These are phyloP conservation scores for Acropora yongei DNA, from an alignment of 64 coral and sea anemone genomes.

Conservation along the genomic window DNA sequence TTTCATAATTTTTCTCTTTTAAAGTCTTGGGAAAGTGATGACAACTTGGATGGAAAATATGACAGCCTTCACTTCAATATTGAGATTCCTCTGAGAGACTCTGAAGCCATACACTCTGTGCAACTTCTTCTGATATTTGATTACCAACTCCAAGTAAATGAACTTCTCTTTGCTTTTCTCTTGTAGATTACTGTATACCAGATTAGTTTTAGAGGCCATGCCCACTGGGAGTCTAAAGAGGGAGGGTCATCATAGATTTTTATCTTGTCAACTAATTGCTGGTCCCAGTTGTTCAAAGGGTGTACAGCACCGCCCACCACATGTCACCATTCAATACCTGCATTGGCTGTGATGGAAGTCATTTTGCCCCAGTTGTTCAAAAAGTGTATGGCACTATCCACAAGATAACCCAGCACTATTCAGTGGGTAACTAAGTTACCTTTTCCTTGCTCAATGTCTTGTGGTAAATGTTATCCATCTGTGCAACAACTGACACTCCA, in stretches of 20 bases:
- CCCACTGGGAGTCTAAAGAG: neutral
- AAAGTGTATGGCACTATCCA: too few relatives aligned
- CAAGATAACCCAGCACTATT: too few relatives aligned
- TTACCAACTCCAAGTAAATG: conserved; percentile 90
- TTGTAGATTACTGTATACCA: neutral
- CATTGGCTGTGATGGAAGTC: too few relatives aligned
- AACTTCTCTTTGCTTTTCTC: neutral
- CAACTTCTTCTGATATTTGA: conserved; percentile 93
- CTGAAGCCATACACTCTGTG: conserved; percentile 82
- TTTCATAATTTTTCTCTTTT: neutral
- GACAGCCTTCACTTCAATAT: conserved; percentile 90
- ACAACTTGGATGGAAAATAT: conserved; percentile 90
- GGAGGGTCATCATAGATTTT: neutral
- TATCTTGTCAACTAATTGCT: too few relatives aligned
- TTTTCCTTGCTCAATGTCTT: too few relatives aligned
- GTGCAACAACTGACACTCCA: too few relatives aligned
- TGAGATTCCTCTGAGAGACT: conserved; percentile 69
- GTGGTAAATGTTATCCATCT: too few relatives aligned
- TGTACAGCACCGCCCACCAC: too few relatives aligned
- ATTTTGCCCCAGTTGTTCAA: too few relatives aligned
- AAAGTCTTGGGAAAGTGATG: conserved; percentile 94
- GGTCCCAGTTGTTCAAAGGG: too few relatives aligned
- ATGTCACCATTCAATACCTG: too few relatives aligned
- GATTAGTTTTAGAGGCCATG: neutral
- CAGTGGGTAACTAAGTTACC: too few relatives aligned